Conservation (phyloP, 2,113 vertebrate species). For the Origma solitaria region DNA sequence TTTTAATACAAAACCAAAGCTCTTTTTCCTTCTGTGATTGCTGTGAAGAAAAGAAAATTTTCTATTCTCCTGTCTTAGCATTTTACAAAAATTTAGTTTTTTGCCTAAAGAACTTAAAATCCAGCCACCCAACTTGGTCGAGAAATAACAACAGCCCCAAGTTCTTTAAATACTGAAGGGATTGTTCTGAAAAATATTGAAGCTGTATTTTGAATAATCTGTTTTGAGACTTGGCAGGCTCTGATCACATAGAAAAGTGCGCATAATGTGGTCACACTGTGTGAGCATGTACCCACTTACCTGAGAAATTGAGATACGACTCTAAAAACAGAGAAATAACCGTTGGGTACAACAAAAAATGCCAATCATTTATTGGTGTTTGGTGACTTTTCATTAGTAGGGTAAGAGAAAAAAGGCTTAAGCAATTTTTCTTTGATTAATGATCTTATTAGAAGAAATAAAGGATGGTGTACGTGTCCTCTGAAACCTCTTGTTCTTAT, state of each 20-base stretch:
- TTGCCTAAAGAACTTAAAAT: not conserved
- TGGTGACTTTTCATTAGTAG: not conserved
- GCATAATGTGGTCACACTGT: not conserved
- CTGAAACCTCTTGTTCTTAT: not conserved
- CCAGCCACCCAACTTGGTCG: not conserved
- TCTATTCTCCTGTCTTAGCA: not conserved
- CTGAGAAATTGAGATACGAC: not conserved
- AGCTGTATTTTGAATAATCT: not conserved
- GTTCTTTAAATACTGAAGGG: not conserved
- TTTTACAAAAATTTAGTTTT: not conserved
- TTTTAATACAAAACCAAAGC: not conserved
- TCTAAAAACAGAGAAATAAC: not conserved
- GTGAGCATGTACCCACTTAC: not conserved
- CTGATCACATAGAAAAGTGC: not conserved
- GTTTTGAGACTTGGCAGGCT: slow-evolving; percentile 6
- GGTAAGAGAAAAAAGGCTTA: not conserved
- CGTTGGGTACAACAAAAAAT: not conserved
- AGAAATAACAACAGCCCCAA: not conserved
- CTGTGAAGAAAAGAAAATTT: not conserved
- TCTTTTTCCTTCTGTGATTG: not conserved
- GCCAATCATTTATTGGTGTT: not conserved
- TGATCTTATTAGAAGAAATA: not conserved
- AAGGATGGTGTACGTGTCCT: not conserved
- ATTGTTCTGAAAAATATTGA: slow-evolving; percentile 3
- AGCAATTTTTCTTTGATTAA: slow-evolving; percentile 3